Evolutionary conservation across 1,140 invertebrate species (phyloP).

Genomic region (Aphaenogaster ashmeadi): DNA sequence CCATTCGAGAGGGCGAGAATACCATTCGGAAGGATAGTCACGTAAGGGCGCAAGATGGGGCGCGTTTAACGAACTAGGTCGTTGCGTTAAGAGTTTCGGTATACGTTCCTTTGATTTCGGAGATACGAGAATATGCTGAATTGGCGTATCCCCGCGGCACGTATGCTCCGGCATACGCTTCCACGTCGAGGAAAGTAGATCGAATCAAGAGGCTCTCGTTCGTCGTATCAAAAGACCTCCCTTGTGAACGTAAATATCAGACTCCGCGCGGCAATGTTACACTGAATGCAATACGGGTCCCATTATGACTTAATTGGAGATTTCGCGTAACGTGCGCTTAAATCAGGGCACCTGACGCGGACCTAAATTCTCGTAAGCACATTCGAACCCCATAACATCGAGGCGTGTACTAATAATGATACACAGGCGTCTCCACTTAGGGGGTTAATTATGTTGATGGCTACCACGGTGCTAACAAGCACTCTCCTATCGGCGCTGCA

Average conservation of each 20-base stretch:
- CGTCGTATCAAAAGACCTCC: conserved; percentile 28
- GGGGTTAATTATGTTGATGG: conserved; percentile 82
- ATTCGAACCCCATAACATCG: conserved; percentile 72
- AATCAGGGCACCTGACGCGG: conserved; percentile 72
- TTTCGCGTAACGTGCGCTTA: conserved; percentile 73
- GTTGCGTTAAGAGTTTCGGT: conserved; percentile 49
- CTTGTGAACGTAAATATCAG: conserved; percentile 46
- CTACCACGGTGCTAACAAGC: conserved; percentile 71
- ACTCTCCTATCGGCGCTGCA: conserved; percentile 60
- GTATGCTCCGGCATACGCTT: neutral
- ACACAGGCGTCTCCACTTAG: conserved; percentile 81
- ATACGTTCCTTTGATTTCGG: conserved; percentile 37
- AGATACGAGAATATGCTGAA: conserved; percentile 38
- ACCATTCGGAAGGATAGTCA: conserved; percentile 29
- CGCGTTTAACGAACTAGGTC: conserved; percentile 51
- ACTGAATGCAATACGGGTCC: conserved; percentile 57
- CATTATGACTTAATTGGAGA: conserved; percentile 77
- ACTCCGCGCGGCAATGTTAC: conserved; percentile 31
- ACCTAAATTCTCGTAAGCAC: conserved; percentile 75
- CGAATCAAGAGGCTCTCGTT: conserved; percentile 35
- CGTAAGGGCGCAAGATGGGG: conserved; percentile 26
- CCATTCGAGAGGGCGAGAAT: neutral
- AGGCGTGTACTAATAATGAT: conserved; percentile 82
- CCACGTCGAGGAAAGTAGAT: conserved; percentile 31
- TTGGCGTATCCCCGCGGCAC: conserved; percentile 36